Percentiles rank a stretch among this genome's conserved stretches.
Evolutionary conservation across 2,113 vertebrate species (phyloP).

Genomic region (Aptenodytes patagonicus): DNA sequence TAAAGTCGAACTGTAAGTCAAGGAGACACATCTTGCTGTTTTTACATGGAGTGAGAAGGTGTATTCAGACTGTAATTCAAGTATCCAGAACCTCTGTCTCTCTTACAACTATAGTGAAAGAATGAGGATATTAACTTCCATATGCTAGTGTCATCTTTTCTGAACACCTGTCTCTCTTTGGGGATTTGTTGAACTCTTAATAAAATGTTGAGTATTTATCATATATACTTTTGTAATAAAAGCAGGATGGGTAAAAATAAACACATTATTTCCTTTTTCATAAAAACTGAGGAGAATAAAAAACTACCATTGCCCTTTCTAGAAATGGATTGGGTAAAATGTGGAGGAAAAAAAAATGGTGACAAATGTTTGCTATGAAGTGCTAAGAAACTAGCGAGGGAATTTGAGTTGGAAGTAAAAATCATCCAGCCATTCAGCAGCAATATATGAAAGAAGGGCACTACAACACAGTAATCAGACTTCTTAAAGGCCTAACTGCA

Average conservation of each 20-base stretch:
- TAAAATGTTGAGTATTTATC: not conserved
- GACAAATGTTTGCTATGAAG: not conserved
- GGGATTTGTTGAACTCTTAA: not conserved
- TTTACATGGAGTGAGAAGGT: not conserved
- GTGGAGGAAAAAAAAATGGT: not conserved
- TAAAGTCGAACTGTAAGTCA: not conserved
- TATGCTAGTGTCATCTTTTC: not conserved
- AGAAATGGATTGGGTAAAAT: not conserved
- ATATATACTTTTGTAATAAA: not conserved
- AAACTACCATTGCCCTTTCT: not conserved
- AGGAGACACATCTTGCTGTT: not conserved
- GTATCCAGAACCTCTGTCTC: not conserved
- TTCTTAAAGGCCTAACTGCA: not conserved
- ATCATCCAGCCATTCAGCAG: not conserved
- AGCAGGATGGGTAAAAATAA: not conserved
- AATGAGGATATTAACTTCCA: not conserved
- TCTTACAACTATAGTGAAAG: not conserved
- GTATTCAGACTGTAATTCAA: not conserved
- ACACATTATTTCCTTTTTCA: not conserved
- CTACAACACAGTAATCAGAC: not conserved
- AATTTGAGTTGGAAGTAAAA: not conserved
- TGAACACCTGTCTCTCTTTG: not conserved
- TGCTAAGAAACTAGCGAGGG: not conserved
- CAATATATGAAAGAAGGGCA: not conserved
- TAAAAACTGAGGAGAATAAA: not conserved